phyloP scores from a whole-genome alignment of 2,797 vertebrate genomes.

The Gadopsis bispinosus region DNA sequence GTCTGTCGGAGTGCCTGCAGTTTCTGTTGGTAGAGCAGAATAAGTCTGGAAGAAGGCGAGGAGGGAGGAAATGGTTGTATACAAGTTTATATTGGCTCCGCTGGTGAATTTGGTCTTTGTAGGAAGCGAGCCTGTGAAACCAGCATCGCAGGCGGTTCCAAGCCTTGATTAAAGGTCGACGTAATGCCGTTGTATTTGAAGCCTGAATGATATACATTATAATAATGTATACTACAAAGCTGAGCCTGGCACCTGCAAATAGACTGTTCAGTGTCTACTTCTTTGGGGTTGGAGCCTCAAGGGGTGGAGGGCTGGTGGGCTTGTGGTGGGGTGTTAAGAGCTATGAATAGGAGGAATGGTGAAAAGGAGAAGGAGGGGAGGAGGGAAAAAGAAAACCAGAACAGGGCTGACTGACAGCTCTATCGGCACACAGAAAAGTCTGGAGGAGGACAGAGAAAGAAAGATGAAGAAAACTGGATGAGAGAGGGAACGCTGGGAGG shows the following conservation, averaged over 20 bases:
- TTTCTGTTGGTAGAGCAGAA: constrained; percentile 33
- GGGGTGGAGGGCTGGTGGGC: constrained; percentile 22
- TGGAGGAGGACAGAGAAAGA: constrained; percentile 41
- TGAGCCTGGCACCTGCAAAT: constrained; percentile 69
- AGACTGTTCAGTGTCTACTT: constrained; percentile 59
- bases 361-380: constrained; percentile 37
- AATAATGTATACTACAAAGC: constrained; percentile 60
- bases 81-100: constrained; percentile 60
- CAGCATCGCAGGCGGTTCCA: constrained; percentile 42
- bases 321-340: constrained; percentile 16
- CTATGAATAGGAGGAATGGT: constrained; percentile 59
- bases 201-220: constrained; percentile 64
- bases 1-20: constrained; percentile 4
- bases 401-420: constrained; percentile 65
- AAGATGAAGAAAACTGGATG: constrained; percentile 51
- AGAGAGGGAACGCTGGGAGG: constrained; percentile 30
- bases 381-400: constrained; percentile 19
- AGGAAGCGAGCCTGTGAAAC: constrained; percentile 59
- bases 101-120: constrained; percentile 44
- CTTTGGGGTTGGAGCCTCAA: constrained; percentile 43
- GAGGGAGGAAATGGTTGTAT: constrained; percentile 47
- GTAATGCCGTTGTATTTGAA: constrained; percentile 55
- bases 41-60: constrained; percentile 14
- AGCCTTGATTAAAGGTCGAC: constrained; percentile 69
- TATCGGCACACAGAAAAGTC: constrained; percentile 47